Conservation (phyloP, 2,888 invertebrate species). For the Nomada lathburiana region DNA sequence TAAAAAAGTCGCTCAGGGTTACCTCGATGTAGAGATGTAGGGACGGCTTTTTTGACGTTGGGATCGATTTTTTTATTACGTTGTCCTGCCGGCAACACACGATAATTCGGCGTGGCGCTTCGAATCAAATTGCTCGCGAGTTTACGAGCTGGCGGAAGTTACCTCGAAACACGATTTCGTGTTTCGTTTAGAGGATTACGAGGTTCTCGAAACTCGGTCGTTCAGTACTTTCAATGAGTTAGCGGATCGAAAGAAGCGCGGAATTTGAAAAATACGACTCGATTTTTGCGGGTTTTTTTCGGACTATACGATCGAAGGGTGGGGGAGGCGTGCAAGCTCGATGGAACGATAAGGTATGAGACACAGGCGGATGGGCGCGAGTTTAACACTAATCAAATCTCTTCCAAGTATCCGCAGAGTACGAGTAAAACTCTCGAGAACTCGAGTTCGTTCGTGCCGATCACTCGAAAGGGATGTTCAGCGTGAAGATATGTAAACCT, state of each 20-base stretch:
- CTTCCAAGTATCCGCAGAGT: slow-evolving; percentile 43
- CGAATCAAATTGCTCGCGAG: slow-evolving; percentile 2
- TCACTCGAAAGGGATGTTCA: slow-evolving; percentile 41
- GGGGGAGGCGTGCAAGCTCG: neutral
- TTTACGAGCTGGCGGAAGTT: slow-evolving; percentile 2
- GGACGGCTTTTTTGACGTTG: no score
- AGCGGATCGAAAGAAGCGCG: neutral
- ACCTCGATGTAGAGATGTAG: no score
- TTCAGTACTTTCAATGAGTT: neutral
- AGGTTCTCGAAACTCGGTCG: slow-evolving; percentile 12
- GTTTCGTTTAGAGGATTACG: slow-evolving; percentile 29
- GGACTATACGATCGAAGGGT: neutral
- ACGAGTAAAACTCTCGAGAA: neutral
- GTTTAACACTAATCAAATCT: slow-evolving; percentile 61
- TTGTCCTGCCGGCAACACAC: neutral
- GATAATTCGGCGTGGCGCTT: slow-evolving; percentile 7
- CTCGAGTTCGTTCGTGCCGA: slow-evolving; percentile 21
- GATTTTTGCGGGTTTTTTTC: neutral
- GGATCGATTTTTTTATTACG: neutral
- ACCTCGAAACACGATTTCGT: slow-evolving; percentile 3
- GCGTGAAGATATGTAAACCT: slow-evolving; percentile 34
- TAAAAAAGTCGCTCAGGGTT: no score
- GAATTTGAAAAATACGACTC: neutral
- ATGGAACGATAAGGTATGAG: neutral
- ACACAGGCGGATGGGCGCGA: neutral